Evolutionary conservation across 1,140 invertebrate genomes (phyloP).

Genomic region (Calliopsis andreniformis): DNA sequence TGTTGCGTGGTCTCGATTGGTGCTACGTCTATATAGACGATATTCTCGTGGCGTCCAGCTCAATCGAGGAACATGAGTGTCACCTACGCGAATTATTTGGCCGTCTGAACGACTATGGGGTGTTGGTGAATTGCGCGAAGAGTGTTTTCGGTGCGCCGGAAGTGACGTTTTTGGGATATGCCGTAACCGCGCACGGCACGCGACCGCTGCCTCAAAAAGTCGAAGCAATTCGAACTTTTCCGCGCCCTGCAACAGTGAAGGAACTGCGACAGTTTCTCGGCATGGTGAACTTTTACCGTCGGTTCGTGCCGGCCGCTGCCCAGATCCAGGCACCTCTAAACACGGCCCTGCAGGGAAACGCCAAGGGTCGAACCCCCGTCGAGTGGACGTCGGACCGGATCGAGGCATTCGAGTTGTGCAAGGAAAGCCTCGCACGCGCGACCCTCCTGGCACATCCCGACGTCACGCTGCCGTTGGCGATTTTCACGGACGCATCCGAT

Average conservation of each 20-base stretch:
- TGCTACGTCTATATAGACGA: constrained; percentile 12
- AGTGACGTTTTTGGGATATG: constrained; percentile 7
- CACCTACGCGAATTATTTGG: constrained; percentile 8
- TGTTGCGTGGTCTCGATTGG: background rate
- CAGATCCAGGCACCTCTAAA: background rate
- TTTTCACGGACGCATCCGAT: background rate
- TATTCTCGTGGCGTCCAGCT: background rate
- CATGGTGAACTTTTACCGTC: constrained; percentile 14
- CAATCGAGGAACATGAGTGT: background rate
- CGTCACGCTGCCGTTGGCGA: background rate
- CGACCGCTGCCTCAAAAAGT: background rate
- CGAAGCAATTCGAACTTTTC: background rate
- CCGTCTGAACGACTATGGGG: background rate
- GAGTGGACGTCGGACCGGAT: background rate
- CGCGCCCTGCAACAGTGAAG: background rate
- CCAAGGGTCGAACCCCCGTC: background rate
- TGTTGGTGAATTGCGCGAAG: background rate
- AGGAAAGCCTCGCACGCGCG: background rate
- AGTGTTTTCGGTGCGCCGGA: background rate
- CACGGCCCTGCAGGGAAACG: background rate
- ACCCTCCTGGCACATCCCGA: background rate
- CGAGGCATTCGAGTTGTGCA: background rate
- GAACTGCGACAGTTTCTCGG: constrained; percentile 24
- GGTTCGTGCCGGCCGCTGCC: background rate
- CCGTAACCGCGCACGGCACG: background rate